Conservation (phyloP, 2,888 invertebrate species). For the Dioctria rufipes region DNA sequence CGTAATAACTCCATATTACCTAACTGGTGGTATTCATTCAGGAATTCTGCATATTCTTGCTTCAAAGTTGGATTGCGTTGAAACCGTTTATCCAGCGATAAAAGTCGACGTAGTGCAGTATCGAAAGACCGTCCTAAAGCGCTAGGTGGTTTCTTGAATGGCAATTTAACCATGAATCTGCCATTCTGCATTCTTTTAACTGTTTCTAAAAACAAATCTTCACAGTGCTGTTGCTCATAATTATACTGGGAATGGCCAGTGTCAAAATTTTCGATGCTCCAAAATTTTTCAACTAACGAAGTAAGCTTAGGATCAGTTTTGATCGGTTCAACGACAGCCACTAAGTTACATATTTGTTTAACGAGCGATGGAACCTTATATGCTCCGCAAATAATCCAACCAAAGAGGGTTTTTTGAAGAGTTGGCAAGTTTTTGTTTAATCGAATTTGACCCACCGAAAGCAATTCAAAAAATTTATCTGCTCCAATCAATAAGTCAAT, state of each 20-base stretch:
- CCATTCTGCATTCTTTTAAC: conserved; percentile 36
- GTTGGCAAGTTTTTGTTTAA: too few relatives aligned
- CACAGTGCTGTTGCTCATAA: not conserved
- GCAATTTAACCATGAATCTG: conserved; percentile 31
- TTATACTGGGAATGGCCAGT: too few relatives aligned
- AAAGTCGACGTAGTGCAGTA: conserved; percentile 26
- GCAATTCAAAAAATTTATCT: too few relatives aligned
- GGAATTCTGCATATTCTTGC: conserved; percentile 34
- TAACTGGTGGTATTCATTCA: conserved; percentile 35
- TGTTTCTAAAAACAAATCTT: conserved; percentile 9
- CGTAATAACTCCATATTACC: conserved; percentile 44
- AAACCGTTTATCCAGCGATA: conserved; percentile 23
- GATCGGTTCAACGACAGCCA: not conserved
- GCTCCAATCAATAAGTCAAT: too few relatives aligned
- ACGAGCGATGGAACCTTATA: too few relatives aligned
- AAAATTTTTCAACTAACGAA: not conserved
- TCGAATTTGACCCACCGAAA: too few relatives aligned
- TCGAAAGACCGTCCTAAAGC: conserved; percentile 47
- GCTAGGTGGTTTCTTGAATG: conserved; percentile 54
- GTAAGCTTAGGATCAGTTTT: not conserved
- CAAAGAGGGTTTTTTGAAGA: too few relatives aligned
- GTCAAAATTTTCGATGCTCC: not conserved
- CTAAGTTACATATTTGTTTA: not conserved
- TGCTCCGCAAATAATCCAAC: too few relatives aligned
- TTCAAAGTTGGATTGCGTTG: conserved; percentile 25